Evolutionary conservation across 2,797 vertebrate genomes (phyloP), one percentile per base, ranked within the genome.

Genomic region (Pangasius sanitwongsei): DNA sequence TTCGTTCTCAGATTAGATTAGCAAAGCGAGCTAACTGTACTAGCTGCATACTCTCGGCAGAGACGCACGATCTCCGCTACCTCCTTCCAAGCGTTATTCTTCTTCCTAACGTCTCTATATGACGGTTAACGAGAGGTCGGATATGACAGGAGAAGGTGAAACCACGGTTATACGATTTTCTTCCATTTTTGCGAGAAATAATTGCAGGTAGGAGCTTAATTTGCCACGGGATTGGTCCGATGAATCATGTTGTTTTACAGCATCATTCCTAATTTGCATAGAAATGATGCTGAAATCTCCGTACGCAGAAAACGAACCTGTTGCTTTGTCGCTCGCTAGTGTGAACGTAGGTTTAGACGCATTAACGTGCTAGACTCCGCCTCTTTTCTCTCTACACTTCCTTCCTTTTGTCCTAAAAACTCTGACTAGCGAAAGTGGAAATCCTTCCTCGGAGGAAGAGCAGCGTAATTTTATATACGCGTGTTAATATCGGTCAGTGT

Each of bases 381-480:
- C 53, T 82, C 8, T 81, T 20, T 37, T 82, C 18, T 59, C 31
- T 37, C 1, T 11, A 2, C 80, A 28, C 55, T 61, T 82, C 20
- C 48, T 77, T 55, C 44, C 7, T 37, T 41, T 78, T 55, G 13
- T 53, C 25, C 18, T 53, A 31, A 78, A n/a, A 55, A 4, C 2
- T 78, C 50, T 55, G 74, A 55, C 12, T 89, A 50, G 59, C 87
- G 67, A 87, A 75, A 78, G 87, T 90, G 37, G 15, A 80, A 44
- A 28, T 59, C 28, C 18, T 86, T 89, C 53, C 80, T 78, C 53
- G 82, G 89, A 85, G 87, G 48, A 94, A 94, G 94, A 96, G 94
- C 94, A 95, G 96, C 95, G 95, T 96, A 95, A 96, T 96, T 95
- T 96, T 96, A 91, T 96, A 95, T 89, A 95, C 94, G 72, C 94